Conservation (phyloP, 2,797 vertebrate species). For the Eulemur albifrons region DNA sequence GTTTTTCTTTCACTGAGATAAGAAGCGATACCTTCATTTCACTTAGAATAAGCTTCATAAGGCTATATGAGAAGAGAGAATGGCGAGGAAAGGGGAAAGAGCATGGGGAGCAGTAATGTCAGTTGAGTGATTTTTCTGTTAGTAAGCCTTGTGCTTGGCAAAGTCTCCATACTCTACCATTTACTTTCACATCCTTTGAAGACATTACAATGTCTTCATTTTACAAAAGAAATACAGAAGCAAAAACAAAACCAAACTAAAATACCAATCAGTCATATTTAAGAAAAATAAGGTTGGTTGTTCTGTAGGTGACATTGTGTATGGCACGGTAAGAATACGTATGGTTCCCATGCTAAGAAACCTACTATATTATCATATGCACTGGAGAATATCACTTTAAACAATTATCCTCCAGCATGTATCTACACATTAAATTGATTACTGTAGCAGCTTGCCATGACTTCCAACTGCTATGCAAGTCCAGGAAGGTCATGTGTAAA, state of each 20-base stretch:
- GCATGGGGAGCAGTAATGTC: rapidly evolving
- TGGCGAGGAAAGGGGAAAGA: too few species aligned
- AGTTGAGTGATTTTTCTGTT: not conserved
- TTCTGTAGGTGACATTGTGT: not conserved
- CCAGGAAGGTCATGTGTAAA: not conserved
- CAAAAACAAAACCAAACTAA: not conserved
- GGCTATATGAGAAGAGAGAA: too few species aligned
- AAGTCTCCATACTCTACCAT: not conserved
- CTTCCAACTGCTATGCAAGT: not conserved
- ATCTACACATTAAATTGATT: not conserved
- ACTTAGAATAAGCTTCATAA: not conserved
- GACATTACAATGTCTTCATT: not conserved
- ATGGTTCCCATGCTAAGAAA: not conserved
- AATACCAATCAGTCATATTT: not conserved
- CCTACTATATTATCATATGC: not conserved
- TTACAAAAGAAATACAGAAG: not conserved
- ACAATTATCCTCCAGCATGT: not conserved
- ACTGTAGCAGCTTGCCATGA: not conserved
- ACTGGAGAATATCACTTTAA: not conserved
- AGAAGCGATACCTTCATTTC: not conserved
- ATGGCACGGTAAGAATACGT: not conserved
- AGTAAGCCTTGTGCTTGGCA: not conserved
- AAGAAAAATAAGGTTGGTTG: not conserved
- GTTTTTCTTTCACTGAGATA: not conserved
- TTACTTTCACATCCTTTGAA: not conserved